A percentile compares a stretch with the other conserved stretches of the same genome.
Conservation (phyloP, 2,113 vertebrate genomes). For the mouse (Mus musculus) region DNA sequence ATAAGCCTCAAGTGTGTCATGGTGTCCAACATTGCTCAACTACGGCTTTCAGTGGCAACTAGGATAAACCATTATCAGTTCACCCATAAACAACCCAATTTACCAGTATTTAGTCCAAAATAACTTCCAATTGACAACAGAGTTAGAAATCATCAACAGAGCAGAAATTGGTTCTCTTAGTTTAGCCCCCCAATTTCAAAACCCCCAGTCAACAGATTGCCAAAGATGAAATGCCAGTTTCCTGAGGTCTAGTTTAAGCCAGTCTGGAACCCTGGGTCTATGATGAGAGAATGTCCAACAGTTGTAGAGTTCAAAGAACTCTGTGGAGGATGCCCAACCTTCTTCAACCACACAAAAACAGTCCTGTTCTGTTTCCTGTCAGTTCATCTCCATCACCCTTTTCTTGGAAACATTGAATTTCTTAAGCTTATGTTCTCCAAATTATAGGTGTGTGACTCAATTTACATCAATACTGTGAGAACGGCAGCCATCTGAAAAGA, state of each 20-base stretch:
- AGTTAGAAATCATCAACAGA: neutral
- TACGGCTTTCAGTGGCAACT: neutral
- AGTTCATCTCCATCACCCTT: neutral
- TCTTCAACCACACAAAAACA: too few relatives aligned
- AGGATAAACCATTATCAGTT: neutral
- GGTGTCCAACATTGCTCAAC: neutral
- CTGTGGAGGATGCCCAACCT: fast-evolving
- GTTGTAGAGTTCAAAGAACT: neutral
- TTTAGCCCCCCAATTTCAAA: neutral
- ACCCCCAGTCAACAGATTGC: fast-evolving
- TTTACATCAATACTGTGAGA: neutral
- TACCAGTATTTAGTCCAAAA: neutral
- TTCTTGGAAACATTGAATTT: neutral
- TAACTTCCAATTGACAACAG: neutral
- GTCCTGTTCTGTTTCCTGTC: neutral
- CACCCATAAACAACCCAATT: neutral
- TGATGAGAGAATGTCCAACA: neutral
- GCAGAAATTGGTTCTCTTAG: neutral
- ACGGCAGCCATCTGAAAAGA: neutral
- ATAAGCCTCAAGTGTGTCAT: neutral
- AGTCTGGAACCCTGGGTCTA: neutral
- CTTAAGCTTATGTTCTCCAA: neutral
- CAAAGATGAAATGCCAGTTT: neutral
- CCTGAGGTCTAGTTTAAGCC: neutral
- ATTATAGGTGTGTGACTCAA: slow-evolving; percentile 15